Conservation (phyloP, 2,113 vertebrate species). For the Oryctolagus cuniculus region mOryCun1.1 NC_091453.1:122915001-122915500, state of each 20-base stretch:
- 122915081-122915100: background rate
- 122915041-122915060: background rate
- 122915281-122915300: background rate
- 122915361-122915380: background rate
- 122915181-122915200: background rate
- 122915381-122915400: background rate
- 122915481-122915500: background rate
- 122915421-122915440: constrained; percentile 23
- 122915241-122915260: constrained; percentile 19
- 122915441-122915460: background rate
- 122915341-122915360: background rate
- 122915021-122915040: background rate
- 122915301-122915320: constrained; percentile 5
- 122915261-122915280: background rate
- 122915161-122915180: constrained; percentile 28
- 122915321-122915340: constrained; percentile 17
- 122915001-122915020: background rate
- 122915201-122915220: background rate
- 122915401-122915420: background rate
- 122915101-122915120: background rate
- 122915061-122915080: background rate
- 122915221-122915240: constrained; percentile 4
- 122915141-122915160: background rate
- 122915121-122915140: background rate
- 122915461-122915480: background rate